These are phyloP conservation scores for Pelecanoides urinatrix DNA, from an alignment of 2,113 vertebrate species.

Conservation along the genomic window DNA sequence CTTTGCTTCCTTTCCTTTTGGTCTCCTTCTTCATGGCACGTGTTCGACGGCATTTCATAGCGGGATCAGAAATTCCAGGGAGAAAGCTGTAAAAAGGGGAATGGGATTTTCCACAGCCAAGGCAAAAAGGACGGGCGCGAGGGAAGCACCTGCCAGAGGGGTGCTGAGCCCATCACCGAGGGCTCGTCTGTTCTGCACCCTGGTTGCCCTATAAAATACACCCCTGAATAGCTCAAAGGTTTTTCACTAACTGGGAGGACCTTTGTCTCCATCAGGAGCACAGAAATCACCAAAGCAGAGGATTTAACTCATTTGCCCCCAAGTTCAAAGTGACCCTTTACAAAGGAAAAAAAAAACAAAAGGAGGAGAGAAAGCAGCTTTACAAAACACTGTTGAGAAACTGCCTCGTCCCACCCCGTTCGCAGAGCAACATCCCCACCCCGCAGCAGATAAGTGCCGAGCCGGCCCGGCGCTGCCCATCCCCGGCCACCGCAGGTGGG, in stretches of 20 bases:
- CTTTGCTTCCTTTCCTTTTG: neutral
- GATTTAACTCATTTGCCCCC: neutral
- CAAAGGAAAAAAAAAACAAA: neutral
- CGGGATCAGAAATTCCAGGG: rapidly evolving
- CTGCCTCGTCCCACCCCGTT: constrained; percentile 1
- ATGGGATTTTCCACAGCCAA: neutral
- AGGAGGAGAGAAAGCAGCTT: neutral
- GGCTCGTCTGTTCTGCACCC: rapidly evolving
- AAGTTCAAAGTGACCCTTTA: neutral
- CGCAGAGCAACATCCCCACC: constrained; percentile 12
- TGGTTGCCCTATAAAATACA: neutral
- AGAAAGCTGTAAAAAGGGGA: neutral
- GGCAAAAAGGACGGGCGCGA: neutral
- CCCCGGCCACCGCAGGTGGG: neutral
- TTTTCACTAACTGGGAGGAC: neutral
- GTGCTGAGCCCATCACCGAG: neutral
- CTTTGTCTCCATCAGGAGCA: neutral
- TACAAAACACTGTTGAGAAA: constrained; percentile 30
- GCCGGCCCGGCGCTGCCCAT: neutral
- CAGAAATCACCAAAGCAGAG: neutral
- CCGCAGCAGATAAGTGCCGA: constrained; percentile 8
- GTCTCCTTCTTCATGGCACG: rapidly evolving
- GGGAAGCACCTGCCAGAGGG: neutral
- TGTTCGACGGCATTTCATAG: neutral
- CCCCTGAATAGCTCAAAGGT: neutral